Percentiles rank a stretch among this genome's conserved stretches.
These are phyloP conservation scores for Limenitis camilla DNA, from an alignment of 2,888 invertebrate species.

Conservation along the genomic window DNA sequence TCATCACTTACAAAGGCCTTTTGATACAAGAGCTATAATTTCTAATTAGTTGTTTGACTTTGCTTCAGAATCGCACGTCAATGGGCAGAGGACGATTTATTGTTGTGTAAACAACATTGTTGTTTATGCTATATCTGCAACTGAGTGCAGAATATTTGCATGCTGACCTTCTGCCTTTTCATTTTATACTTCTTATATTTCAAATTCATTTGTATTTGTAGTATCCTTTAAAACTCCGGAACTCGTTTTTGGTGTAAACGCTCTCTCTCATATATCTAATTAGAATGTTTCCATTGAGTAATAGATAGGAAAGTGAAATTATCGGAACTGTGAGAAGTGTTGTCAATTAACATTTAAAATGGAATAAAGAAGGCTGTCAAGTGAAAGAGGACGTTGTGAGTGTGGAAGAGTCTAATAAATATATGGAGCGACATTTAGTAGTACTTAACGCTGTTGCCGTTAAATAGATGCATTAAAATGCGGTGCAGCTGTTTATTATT, in stretches of 20 bases:
- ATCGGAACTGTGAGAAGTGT: constrained; percentile 53
- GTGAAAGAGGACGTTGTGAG: constrained; percentile 46
- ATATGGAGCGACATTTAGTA: constrained; percentile 63
- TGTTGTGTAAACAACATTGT: constrained; percentile 39
- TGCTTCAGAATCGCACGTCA: constrained; percentile 28
- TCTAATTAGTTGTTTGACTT: constrained; percentile 53
- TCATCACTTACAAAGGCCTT: constrained; percentile 47
- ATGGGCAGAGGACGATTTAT: constrained; percentile 33
- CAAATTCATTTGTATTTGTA: too few relatives aligned
- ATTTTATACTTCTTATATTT: too few relatives aligned
- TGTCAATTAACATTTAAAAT: constrained; percentile 49
- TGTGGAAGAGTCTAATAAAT: constrained; percentile 49
- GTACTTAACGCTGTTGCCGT: constrained; percentile 58
- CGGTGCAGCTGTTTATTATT: constrained; percentile 57
- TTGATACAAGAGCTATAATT: constrained; percentile 50
- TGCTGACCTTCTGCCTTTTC: constrained; percentile 9
- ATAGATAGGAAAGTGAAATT: constrained; percentile 35
- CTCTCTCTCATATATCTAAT: constrained; percentile 13
- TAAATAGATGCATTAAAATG: constrained; percentile 60
- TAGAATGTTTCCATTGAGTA: constrained; percentile 19
- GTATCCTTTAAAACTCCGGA: too few relatives aligned
- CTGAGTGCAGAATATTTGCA: constrained; percentile 12
- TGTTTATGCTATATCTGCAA: constrained; percentile 27
- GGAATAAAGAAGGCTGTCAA: constrained; percentile 42
- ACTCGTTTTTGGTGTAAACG: constrained; percentile 33